These are phyloP conservation scores for Bucorvus abyssinicus DNA, from an alignment of 2,797 vertebrate genomes.

Conservation along the genomic window DNA sequence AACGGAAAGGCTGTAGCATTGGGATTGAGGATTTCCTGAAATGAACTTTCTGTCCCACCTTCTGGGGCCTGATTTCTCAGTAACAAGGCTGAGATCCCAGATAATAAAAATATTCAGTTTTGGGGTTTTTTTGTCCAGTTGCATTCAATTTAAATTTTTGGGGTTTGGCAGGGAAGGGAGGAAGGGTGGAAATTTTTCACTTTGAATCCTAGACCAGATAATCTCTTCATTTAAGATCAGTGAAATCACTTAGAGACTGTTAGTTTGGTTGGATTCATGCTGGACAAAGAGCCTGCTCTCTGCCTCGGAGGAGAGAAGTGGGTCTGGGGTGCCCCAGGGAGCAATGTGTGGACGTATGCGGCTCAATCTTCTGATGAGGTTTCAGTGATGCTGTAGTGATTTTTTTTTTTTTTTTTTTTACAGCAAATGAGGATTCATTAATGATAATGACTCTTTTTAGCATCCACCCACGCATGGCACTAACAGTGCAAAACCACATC, in stretches of 20 bases:
- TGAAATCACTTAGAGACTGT: neutral
- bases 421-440: neutral
- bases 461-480: neutral
- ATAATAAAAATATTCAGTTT: neutral
- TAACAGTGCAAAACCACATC: neutral
- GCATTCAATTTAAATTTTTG: slow-evolving; percentile 35
- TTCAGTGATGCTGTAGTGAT: neutral
- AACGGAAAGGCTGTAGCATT: neutral
- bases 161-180: neutral
- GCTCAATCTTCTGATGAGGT: neutral
- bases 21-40: neutral
- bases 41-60: neutral
- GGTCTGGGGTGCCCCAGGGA: fast-evolving
- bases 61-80: neutral
- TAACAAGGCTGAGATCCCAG: neutral
- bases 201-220: neutral
- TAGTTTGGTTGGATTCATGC: neutral
- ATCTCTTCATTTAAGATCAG: neutral
- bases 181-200: neutral
- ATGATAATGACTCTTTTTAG: neutral
- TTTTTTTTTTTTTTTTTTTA: neutral
- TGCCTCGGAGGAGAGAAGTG: neutral
- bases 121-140: neutral
- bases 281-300: neutral
- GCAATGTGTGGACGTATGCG: neutral